A percentile compares a stretch with the other conserved stretches of the same genome.
Evolutionary conservation across 1,140 invertebrate species (phyloP).

Genomic region (Drosophila funebris): DNA sequence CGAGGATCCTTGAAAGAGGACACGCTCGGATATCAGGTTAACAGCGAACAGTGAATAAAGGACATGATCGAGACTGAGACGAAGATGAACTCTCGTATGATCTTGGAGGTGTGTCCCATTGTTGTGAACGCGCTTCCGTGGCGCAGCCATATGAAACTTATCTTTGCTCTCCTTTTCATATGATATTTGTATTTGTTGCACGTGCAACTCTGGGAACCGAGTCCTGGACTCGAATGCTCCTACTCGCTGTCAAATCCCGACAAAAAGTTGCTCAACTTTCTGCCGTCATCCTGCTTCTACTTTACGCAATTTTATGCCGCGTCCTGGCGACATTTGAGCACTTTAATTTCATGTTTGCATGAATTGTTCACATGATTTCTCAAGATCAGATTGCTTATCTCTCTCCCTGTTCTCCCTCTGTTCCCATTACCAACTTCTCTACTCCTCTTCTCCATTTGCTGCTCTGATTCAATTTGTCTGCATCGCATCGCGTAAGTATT

Average conservation of each 20-base stretch:
- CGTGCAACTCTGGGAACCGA: constrained; percentile 74
- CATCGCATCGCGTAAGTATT: constrained; percentile 58
- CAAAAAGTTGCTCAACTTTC: constrained; percentile 82
- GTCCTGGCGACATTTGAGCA: constrained; percentile 59
- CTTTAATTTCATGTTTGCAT: constrained; percentile 78
- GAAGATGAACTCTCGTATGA: constrained; percentile 32
- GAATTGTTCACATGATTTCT: constrained; percentile 77
- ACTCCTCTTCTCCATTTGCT: background rate
- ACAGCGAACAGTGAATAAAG: constrained; percentile 38
- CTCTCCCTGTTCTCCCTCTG: constrained; percentile 17
- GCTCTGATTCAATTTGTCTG: constrained; percentile 61
- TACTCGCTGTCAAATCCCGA: constrained; percentile 27
- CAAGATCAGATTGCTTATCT: constrained; percentile 79
- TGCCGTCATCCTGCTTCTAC: constrained; percentile 52
- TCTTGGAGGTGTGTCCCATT: constrained; percentile 79
- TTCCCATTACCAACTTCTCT: background rate
- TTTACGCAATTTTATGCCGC: constrained; percentile 57
- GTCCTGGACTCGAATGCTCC: constrained; percentile 1
- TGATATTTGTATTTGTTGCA: constrained; percentile 52
- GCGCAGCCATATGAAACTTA: constrained; percentile 71
- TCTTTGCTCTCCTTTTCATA: constrained; percentile 40
- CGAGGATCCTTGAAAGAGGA: constrained; percentile 63
- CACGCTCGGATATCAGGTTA: constrained; percentile 73
- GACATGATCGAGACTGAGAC: background rate
- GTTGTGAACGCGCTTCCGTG: constrained; percentile 65